Evolutionary conservation across 2,888 invertebrate species (phyloP), one percentile per base, ranked within the genome.

Genomic region (Ditylenchus weischeri): DNA sequence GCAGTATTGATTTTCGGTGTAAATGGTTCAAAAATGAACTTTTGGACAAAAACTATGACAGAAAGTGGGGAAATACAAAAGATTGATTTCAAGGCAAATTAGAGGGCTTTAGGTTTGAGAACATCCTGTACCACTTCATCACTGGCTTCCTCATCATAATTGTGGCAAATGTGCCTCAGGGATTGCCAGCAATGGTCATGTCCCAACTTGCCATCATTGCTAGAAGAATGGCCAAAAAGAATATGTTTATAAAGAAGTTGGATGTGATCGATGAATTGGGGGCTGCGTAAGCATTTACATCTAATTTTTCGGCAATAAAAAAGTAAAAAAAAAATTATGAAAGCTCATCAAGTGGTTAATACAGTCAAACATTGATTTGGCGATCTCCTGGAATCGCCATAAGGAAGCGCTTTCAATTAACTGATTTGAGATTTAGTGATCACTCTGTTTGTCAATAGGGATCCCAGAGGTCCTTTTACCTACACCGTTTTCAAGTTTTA

Each of bases 221-320:
- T 67, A 89, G 98, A 76, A 90, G 98, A 86, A 98, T 99, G 98
- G 98, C 98, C 81, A 96, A 96, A 88, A 99, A 99, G 88, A 98
- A 99, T 86, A 98, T 98, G 81, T 98, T 98, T 85, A 98, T 59
- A 2, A 59, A 59, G 43, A 59, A 78, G 48, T 70, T 81, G 35
- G 81, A 81, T 63, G 66, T 81, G 11, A 80, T 81, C 59, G 80
- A 81, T 61, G 81, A 81, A 67, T 88, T 99, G 65, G 96, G 96
- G 0, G 95, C 96, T 86, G 87, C 91, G 61, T 43, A 43, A 43
- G 43, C 43, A 43, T 15, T 43, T 43, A 10, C 1, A 43, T 15
- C 8, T 13, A 43, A 43, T 43, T 1, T 43, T 43, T 43, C 15
- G 5, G 15, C 43, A n/a, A n/a, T n/a, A n/a, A n/a, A n/a, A n/a